Evolutionary conservation across 2,888 invertebrate species (phyloP), one percentile per base, ranked within the genome.

Genomic region (Torymus auratus): DNA sequence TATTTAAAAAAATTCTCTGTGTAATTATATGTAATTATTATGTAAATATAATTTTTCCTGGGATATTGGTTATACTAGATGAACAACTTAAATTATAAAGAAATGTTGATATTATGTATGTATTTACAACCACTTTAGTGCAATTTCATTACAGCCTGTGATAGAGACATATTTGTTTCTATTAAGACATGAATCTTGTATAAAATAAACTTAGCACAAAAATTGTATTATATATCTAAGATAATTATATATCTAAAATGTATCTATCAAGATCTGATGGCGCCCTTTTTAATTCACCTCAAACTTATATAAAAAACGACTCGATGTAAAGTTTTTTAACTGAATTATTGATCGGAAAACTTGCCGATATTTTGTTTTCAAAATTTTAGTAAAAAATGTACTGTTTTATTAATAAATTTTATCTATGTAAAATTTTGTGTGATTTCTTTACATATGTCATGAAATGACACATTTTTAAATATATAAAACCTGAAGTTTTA

Each of bases 121-220:
- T 62, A 62, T 73, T 68, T 73, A 62, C 67, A 78, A 56, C 14
- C 56, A 78, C 78, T 60, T 53, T 68, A 73, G 68, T 17, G 50
- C n/a, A 58, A 78, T 72, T 78, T 62, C n/a, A 78, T 52, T 41
- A 69, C 11, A 28, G 3, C 12, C 28, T 73, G 67, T 68, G 62
- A 68, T 78, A 41, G 55, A 17, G 60, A 68, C 20, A 28, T 50
- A 50, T 62, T 11, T 23, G 56, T 71, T 73, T 70, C 53, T 80
- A 71, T 58, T 15, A 28, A 55, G 58, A 17, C 20, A 20, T 55
- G 58, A 75, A 80, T 74, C 60, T 74, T 53, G 70, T 62, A 61
- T 20, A 64, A 73, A 73, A 60, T 60, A 20, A 65, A 74, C 55
- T 71, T 56, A 23, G 65, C 71, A 75, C 80, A 75, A 80, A 50